Evolutionary conservation across 2,113 vertebrate species (phyloP).

Genomic region (Proteles cristata): DNA sequence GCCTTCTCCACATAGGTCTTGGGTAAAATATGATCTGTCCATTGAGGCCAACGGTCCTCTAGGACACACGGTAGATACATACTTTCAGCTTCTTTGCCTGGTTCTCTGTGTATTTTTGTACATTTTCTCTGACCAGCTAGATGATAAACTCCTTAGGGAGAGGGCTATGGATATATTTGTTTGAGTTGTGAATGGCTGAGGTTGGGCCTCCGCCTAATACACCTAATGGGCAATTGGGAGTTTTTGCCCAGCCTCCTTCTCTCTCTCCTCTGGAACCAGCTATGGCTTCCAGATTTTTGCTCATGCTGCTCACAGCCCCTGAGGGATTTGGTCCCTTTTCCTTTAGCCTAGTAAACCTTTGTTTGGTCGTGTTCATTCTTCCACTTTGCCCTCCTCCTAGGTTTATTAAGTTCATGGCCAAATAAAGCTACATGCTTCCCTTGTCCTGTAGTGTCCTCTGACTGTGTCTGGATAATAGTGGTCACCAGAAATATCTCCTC

Average conservation of each 20-base stretch:
- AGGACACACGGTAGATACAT: neutral
- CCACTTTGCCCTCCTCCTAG: neutral
- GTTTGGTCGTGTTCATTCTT: neutral
- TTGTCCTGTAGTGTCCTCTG: neutral
- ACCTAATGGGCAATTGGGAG: neutral
- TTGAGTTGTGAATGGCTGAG: neutral
- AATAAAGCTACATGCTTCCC: neutral
- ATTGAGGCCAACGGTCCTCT: neutral
- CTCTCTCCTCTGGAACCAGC: neutral
- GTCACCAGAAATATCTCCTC: constrained; percentile 33
- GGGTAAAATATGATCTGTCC: neutral
- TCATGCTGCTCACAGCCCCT: neutral
- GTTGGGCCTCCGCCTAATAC: neutral
- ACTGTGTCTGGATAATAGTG: neutral
- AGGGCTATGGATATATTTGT: neutral
- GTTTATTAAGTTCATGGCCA: constrained; percentile 43
- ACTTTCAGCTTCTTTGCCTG: neutral
- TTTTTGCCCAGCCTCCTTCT: neutral
- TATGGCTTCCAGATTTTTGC: neutral
- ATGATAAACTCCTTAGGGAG: neutral
- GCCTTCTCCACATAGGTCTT: constrained; percentile 13
- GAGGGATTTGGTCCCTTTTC: neutral
- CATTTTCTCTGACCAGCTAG: neutral
- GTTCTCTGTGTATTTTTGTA: neutral
- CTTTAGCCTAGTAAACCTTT: neutral